phyloP scores from a whole-genome alignment of 1,140 invertebrate genomes.

The Trachymyrmex septentrionalis region DNA sequence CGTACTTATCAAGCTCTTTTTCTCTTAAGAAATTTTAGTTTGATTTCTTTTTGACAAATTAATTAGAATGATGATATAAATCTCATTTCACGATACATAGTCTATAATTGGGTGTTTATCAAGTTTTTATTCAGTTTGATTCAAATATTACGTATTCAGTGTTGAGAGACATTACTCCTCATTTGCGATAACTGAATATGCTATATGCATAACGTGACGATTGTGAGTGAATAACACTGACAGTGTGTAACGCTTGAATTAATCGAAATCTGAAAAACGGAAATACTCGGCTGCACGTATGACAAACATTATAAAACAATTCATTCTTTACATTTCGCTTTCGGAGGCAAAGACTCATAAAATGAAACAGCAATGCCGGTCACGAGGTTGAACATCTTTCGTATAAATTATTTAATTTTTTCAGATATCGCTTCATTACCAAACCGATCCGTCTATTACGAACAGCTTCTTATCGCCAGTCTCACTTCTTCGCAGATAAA shows the following conservation, averaged over 20 bases:
- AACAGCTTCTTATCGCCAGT: constrained; percentile 63
- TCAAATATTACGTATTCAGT: constrained; percentile 3
- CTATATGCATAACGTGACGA: background rate
- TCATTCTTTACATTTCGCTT: background rate
- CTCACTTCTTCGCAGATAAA: constrained; percentile 69
- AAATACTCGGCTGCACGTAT: background rate
- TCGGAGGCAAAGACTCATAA: background rate
- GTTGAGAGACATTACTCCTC: background rate
- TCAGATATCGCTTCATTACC: constrained; percentile 39
- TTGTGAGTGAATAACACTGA: background rate
- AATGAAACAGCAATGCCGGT: background rate
- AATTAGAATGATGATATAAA: background rate
- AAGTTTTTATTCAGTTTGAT: background rate
- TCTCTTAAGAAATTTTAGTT: background rate
- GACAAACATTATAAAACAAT: background rate
- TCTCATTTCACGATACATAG: background rate
- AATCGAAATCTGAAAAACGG: background rate
- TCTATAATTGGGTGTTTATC: background rate
- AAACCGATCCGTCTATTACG: constrained; percentile 57
- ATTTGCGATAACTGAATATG: constrained; percentile 10
- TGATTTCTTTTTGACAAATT: background rate
- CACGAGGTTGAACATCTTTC: background rate
- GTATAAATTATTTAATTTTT: constrained; percentile 60
- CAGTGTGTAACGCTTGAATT: constrained; percentile 4
- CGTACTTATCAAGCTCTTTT: background rate